Base-by-base conservation (phyloP, 2,888 invertebrate species). In the Acleris literana region DNA sequence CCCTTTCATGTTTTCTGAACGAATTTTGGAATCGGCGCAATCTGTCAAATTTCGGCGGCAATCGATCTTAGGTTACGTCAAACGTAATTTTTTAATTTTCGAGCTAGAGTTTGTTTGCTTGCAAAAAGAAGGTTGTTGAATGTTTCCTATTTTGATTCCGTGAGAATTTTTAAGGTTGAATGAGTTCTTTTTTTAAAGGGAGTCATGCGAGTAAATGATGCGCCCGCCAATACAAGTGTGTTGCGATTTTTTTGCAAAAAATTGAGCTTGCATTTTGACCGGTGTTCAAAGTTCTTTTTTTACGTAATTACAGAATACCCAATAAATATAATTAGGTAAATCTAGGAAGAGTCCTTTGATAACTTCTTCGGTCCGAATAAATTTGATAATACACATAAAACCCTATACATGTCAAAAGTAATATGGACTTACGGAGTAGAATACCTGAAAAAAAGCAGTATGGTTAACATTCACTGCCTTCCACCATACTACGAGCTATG, bases 21-120 rank as follows among this genome's bases (percentile, higher is more conserved):
- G 78, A 75, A 82, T 81, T 84, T 78, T 70, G 82, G 79, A 85
- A 82, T 83, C 76, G 75, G 74, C 75, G 78, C 72, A 79, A 84
- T 76, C 71, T 84, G 86, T 87, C 89, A 86, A 76, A 87, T 78
- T 77, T 77, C 73, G 75, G 75, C 74, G 69, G 56, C 86, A 88
- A 90, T 88, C 71, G 87, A 90, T 90, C 68, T 65, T 48, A 11
- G 20, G 25, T 66, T 61, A 56, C 61, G 52, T 61, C 56, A 65
- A 4, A 39, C 22, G n/a, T 57, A 57, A 44, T 43, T 65, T 65
- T 60, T 55, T 51, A 49, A 60, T 29, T 46, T 1, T 43, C 2
- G 17, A 39, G 13, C 33, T 20, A 20, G 17, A 17, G 51, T 61
- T 39, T 66, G 65, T 66, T 66, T 66, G 65, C 44, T 29, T 51